Evolutionary conservation across 2,888 invertebrate species (phyloP).

Genomic region (Thecocarcelia acutangulata): DNA sequence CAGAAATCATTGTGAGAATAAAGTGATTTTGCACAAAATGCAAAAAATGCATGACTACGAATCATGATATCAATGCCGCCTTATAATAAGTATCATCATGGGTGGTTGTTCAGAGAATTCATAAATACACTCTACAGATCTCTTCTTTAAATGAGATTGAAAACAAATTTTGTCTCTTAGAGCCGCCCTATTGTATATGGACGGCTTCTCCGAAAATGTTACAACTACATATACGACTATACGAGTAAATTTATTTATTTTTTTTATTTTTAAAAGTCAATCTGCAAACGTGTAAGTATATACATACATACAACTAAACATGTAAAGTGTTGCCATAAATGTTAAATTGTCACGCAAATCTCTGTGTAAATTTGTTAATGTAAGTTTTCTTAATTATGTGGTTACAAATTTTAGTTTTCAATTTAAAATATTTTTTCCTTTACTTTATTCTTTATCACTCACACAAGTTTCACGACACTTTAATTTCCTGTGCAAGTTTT

Average conservation of each 20-base stretch:
- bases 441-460: slow-evolving; percentile 32
- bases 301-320: not conserved
- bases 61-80: no score
- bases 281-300: slow-evolving; percentile 10
- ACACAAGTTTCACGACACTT: slow-evolving; percentile 32
- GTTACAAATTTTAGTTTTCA: slow-evolving; percentile 52
- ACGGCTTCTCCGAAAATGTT: no score
- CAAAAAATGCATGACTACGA: no score
- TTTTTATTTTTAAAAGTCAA: not conserved
- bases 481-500: slow-evolving; percentile 45
- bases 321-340: slow-evolving; percentile 6
- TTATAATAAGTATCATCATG: no score
- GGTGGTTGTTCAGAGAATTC: no score
- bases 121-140: no score
- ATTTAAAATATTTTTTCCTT: slow-evolving; percentile 14
- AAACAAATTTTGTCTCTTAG: no score
- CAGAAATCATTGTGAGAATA: no score
- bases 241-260: no score
- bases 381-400: slow-evolving; percentile 50
- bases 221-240: not conserved
- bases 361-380: slow-evolving; percentile 53
- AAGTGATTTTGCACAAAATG: no score
- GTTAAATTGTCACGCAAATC: slow-evolving; percentile 47
- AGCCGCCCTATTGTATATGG: no score
- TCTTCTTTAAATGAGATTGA: no score